Base-by-base conservation (phyloP, 2,113 vertebrate species). In the Glaucidium brasilianum region DNA sequence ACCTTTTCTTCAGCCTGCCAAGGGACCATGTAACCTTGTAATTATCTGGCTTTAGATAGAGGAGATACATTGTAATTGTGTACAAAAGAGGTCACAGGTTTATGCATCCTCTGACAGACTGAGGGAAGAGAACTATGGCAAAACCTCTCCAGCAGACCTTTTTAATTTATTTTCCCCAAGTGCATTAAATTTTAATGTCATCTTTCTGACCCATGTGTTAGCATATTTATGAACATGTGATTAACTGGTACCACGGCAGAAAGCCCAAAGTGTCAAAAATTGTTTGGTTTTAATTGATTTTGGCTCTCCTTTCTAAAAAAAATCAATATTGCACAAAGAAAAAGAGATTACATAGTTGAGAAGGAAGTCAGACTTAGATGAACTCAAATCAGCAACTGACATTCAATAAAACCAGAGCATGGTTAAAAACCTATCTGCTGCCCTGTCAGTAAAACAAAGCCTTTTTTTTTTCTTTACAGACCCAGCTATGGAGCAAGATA, bases 1-100 rank as follows among this genome's bases (percentile, higher is more conserved):
- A 98, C 96, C 96, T 96, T 98, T 98, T 95, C 97, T 97, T 97
- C 94, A 96, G 92, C 92, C 96, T 98, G 96, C 93, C 97, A 97
- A 97, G 83, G 90, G 89, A 97, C 97, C 94, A 74, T 53, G 41
- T 97, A 98, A 98, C 96, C 97, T 97, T 98, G 94, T 98, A 98
- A 98, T 98, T 98, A 98, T 94, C 95, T 8, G 3, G 94, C 97
- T 97, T 98, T 96, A 97, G 97, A 98, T 83, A 96, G 96, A 98
- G 77, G 92, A 97, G 97, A 98, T 98, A 97, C 88, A 97, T 97
- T 98, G 98, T 97, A 98, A 97, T 95, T 97, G 98, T 97, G 94
- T 98, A 96, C 96, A 97, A 96, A 98, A 63, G 62, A 98, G 98
- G 97, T 98, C 98, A 97, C 96, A 96, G 97, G 96, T 98, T 98